phyloP scores from a whole-genome alignment of 2,888 invertebrate genomes.

The Aporophyla lueneburgensis region DNA sequence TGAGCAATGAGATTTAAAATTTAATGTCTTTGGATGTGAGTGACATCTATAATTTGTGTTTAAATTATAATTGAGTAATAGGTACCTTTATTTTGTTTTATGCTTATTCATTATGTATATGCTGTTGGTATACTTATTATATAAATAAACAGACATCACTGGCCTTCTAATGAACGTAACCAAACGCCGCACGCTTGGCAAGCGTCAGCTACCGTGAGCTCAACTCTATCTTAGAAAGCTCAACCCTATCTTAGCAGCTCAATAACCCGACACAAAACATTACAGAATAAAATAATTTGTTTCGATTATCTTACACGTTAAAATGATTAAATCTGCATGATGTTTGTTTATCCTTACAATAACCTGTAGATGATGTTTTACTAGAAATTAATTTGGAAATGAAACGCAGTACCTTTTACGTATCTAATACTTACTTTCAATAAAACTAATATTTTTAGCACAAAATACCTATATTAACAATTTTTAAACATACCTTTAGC shows the following conservation, averaged over 20 bases:
- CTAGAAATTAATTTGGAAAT: neutral
- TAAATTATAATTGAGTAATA: no score
- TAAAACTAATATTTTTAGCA: neutral
- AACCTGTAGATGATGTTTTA: neutral
- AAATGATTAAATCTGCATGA: neutral
- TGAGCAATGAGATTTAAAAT: no score
- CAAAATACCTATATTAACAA: neutral
- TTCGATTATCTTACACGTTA: no score
- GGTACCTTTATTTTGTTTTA: no score
- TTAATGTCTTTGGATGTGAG: no score
- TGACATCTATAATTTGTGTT: no score
- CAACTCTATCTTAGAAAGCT: neutral
- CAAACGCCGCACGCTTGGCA: neutral
- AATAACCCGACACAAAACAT: slow-evolving; percentile 5
- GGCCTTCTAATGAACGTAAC: neutral
- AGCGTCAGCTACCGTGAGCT: neutral
- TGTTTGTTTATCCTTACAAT: neutral
- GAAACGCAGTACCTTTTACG: neutral
- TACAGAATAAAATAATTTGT: neutral
- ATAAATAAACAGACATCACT: neutral
- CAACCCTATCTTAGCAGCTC: neutral
- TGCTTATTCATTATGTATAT: no score
- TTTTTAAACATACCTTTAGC: slow-evolving; percentile 86
- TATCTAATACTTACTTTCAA: neutral
- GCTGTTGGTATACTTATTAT: no score